phyloP scores from a whole-genome alignment of 2,888 invertebrate species.

The Cryptosula pallasiana region DNA sequence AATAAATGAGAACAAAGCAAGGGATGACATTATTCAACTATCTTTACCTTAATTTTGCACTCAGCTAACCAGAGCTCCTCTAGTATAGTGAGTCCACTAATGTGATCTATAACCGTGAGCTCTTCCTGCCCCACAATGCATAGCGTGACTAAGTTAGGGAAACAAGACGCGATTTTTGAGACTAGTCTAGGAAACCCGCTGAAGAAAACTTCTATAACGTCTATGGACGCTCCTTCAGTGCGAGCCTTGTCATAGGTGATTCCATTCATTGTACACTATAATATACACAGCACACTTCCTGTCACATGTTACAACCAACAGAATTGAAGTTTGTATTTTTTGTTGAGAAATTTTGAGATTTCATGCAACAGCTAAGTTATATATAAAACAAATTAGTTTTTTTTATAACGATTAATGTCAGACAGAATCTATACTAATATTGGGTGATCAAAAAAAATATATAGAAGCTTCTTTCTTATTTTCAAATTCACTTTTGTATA shows the following conservation, averaged over 20 bases:
- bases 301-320: no score
- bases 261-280: constrained; percentile 28
- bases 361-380: no score
- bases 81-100: constrained; percentile 26
- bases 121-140: constrained; percentile 27
- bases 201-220: constrained; percentile 28
- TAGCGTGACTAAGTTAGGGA: constrained; percentile 28
- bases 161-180: constrained; percentile 19
- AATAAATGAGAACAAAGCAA: not conserved
- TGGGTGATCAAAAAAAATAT: no score
- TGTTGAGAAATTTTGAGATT: no score
- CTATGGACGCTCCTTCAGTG: constrained; percentile 25
- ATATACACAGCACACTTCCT: no score
- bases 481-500: no score
- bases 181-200: constrained; percentile 27
- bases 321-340: no score
- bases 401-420: no score
- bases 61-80: constrained; percentile 28
- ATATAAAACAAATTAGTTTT: no score
- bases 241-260: constrained; percentile 26
- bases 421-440: no score
- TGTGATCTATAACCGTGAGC: constrained; percentile 20
- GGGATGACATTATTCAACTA: no score
- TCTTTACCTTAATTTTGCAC: constrained; percentile 27
- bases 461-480: no score